These are phyloP conservation scores for Limnodromus scolopaceus DNA, from an alignment of 2,797 vertebrate species.

Conservation along the genomic window DNA sequence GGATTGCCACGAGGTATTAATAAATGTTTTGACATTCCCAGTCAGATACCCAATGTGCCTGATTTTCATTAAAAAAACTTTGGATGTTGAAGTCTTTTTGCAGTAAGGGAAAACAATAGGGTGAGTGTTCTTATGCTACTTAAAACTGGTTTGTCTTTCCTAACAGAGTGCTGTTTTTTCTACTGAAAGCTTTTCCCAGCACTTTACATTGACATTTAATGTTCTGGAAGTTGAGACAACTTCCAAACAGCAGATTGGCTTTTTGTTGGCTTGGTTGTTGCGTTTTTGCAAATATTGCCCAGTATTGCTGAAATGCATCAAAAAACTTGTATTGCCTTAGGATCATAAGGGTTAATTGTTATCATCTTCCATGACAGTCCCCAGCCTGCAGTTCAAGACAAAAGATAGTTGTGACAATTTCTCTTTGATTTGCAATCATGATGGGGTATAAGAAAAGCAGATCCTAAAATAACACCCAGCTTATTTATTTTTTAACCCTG, in stretches of 20 bases:
- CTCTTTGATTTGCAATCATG: not conserved
- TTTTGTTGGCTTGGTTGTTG: fast-evolving
- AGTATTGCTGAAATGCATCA: not conserved
- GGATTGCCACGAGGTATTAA: not conserved
- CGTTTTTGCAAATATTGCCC: not conserved
- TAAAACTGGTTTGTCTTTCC: not conserved
- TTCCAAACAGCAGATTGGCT: not conserved
- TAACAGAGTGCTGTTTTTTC: not conserved
- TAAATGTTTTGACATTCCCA: not conserved
- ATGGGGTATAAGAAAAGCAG: not conserved
- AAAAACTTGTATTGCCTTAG: not conserved
- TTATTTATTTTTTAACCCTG: not conserved
- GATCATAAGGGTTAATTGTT: not conserved
- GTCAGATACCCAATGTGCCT: not conserved
- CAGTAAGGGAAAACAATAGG: not conserved
- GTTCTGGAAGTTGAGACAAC: not conserved
- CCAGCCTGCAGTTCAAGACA: not conserved
- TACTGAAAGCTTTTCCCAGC: not conserved
- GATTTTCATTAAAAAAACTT: not conserved
- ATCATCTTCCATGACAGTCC: not conserved
- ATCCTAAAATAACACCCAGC: not conserved
- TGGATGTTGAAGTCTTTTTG: not conserved
- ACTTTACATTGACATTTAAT: not conserved
- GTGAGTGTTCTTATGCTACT: not conserved
- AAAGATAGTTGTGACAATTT: not conserved